Evolutionary conservation across 2,888 invertebrate species (phyloP).

Genomic region (Acrobasis suavella): DNA sequence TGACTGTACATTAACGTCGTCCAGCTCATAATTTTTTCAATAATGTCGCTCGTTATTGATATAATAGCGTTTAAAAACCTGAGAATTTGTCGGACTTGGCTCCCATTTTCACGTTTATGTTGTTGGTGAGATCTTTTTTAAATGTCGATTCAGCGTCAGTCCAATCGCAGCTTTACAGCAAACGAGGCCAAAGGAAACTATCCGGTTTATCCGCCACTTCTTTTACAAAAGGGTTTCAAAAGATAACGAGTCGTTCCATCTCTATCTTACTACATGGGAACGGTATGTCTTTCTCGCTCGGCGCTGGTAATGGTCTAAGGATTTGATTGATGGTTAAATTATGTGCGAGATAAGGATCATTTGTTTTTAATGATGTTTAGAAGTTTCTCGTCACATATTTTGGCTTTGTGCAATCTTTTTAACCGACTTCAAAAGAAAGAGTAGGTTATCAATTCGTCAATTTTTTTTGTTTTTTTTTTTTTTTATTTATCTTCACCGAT

Average conservation of each 20-base stretch:
- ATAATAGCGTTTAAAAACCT: too few relatives aligned
- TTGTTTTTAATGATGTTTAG: conserved; percentile 5
- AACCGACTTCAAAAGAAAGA: too few relatives aligned
- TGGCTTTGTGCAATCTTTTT: too few relatives aligned
- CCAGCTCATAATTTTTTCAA: too few relatives aligned
- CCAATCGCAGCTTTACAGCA: conserved; percentile 11
- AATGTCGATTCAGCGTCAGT: not conserved
- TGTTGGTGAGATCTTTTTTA: too few relatives aligned
- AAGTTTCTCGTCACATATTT: not conserved
- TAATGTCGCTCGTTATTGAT: too few relatives aligned
- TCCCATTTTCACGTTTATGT: too few relatives aligned
- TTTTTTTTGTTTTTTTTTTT: too few relatives aligned
- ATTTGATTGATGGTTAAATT: conserved; percentile 19
- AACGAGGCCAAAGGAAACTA: conserved; percentile 21
- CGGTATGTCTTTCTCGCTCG: not conserved
- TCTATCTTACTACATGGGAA: conserved; percentile 1
- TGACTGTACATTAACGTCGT: too few relatives aligned
- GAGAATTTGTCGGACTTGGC: too few relatives aligned
- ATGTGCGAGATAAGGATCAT: conserved; percentile 7
- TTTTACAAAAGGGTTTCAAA: conserved; percentile 23
- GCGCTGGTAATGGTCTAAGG: conserved; percentile 2
- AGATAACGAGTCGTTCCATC: conserved; percentile 19
- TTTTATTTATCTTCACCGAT: too few relatives aligned
- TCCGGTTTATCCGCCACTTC: conserved; percentile 20
- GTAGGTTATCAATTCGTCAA: too few relatives aligned